These are phyloP conservation scores for Dendropsophus ebraccatus DNA, from an alignment of 2,113 vertebrate genomes.

Conservation along the genomic window DNA sequence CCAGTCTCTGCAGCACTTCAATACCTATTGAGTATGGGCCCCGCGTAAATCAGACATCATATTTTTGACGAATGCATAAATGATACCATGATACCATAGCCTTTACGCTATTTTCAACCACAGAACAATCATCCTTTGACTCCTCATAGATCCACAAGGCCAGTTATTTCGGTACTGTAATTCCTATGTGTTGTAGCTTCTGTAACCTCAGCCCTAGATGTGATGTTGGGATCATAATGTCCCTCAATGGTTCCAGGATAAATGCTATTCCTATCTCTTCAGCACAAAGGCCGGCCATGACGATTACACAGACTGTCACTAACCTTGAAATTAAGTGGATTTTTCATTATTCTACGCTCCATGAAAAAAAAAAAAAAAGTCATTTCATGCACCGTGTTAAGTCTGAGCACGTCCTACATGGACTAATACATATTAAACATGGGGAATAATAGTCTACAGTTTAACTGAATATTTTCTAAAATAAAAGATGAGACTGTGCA, in stretches of 20 bases:
- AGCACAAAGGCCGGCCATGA: not conserved
- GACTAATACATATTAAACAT: not conserved
- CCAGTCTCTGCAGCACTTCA: too few relatives aligned
- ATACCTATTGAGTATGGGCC: too few relatives aligned
- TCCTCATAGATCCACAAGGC: too few relatives aligned
- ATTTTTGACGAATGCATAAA: too few relatives aligned
- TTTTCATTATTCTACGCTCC: not conserved
- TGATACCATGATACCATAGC: too few relatives aligned
- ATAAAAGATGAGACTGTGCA: not conserved
- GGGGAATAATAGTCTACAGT: not conserved
- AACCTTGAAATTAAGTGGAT: not conserved
- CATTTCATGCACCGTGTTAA: not conserved
- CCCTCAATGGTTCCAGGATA: not conserved
- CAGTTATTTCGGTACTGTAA: not conserved
- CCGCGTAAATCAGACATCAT: too few relatives aligned
- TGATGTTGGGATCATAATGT: not conserved
- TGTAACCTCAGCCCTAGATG: not conserved
- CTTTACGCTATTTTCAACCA: too few relatives aligned
- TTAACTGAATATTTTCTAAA: not conserved
- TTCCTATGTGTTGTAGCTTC: not conserved
- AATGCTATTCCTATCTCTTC: not conserved
- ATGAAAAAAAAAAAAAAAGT: too few relatives aligned
- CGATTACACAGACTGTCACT: not conserved
- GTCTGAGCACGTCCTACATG: not conserved
- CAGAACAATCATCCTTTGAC: too few relatives aligned